Percentiles rank a stretch among this genome's conserved stretches.
Conservation (phyloP, 2,888 invertebrate genomes). For the Lumbricus terrestris region DNA sequence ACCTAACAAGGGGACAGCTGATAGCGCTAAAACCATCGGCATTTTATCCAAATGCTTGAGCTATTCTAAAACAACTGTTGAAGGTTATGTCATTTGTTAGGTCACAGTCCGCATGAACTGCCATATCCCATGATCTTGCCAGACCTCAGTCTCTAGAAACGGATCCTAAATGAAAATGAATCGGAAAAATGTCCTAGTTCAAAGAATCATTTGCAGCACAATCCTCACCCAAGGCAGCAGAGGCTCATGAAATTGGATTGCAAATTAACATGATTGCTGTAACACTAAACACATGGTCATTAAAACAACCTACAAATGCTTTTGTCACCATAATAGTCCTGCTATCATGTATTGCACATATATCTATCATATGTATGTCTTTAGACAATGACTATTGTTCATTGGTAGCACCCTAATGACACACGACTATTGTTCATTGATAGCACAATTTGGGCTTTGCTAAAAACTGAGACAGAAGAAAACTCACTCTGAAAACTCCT, state of each 20-base stretch:
- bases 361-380: too few relatives aligned
- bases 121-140: too few relatives aligned
- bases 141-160: not conserved
- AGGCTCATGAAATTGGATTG: not conserved
- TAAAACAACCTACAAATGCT: not conserved
- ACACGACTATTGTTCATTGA: not conserved
- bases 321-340: not conserved
- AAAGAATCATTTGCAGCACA: not conserved
- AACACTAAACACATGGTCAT: not conserved
- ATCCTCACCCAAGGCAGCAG: not conserved
- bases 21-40: not conserved
- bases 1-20: not conserved
- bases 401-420: too few relatives aligned
- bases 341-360: not conserved
- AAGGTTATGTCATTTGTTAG: too few relatives aligned
- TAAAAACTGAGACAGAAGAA: not conserved
- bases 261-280: not conserved
- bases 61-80: not conserved
- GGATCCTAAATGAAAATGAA: not conserved
- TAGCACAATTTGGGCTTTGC: not conserved
- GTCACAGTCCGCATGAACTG: too few relatives aligned
- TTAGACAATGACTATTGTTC: not conserved
- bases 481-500: not conserved
- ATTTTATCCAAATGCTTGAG: not conserved
- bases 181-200: not conserved